Conservation (phyloP, 2,888 invertebrate species). For the Campaea margaritaria region DNA sequence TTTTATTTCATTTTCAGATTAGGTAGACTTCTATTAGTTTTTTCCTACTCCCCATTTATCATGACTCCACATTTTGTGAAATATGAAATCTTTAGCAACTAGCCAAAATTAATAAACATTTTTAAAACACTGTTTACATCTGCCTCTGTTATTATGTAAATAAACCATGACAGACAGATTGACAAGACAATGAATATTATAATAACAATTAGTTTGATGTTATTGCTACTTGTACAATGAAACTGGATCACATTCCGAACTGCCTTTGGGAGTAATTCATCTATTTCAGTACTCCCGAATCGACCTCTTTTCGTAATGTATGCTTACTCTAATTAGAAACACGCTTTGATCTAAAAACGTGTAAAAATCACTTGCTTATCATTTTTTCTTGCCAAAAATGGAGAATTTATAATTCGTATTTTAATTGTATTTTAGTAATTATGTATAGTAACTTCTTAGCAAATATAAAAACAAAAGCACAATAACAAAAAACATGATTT, state of each 20-base stretch:
- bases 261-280: constrained; percentile 9
- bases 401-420: no score
- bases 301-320: constrained; percentile 23
- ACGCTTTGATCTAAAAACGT: constrained; percentile 10
- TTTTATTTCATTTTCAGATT: no score
- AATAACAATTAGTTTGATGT: constrained; percentile 11
- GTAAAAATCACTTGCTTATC: background rate
- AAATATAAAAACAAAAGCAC: constrained; percentile 2
- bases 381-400: background rate
- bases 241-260: constrained; percentile 3
- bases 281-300: constrained; percentile 20
- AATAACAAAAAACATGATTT: constrained; percentile 31
- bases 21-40: no score
- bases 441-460: background rate
- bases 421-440: background rate
- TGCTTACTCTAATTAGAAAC: background rate
- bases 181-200: constrained; percentile 11
- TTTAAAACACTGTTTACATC: constrained; percentile 6
- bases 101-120: background rate
- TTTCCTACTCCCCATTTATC: no score
- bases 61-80: background rate
- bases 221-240: constrained; percentile 5
- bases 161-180: constrained; percentile 15
- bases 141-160: constrained; percentile 36
- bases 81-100: background rate